Evolutionary conservation across 2,113 vertebrate species (phyloP).

Genomic region (Glaucomys volans): DNA sequence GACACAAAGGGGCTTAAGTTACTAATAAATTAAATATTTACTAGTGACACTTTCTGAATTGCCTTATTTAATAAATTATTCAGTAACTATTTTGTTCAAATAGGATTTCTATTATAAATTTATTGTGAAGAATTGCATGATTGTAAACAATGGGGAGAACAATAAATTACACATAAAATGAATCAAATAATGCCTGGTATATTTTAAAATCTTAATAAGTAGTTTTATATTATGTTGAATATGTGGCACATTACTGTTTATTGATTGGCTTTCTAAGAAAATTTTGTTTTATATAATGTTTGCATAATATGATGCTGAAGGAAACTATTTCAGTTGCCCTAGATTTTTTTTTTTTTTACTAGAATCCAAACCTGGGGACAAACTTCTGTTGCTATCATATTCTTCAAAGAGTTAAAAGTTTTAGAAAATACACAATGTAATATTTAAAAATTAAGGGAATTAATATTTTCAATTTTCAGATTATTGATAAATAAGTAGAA

Average conservation of each 20-base stretch:
- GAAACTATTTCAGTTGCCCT: neutral
- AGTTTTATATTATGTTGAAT: neutral
- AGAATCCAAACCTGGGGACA: conserved; percentile 31
- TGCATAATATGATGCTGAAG: neutral
- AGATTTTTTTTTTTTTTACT: neutral
- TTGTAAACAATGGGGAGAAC: neutral
- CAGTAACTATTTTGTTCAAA: conserved; percentile 5
- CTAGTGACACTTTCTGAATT: neutral
- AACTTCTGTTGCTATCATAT: neutral
- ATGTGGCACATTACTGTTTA: neutral
- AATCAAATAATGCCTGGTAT: neutral
- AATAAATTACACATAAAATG: neutral
- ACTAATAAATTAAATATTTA: conserved; percentile 16
- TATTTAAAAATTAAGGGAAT: neutral
- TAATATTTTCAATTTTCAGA: neutral
- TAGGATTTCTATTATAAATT: neutral
- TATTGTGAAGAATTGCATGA: neutral
- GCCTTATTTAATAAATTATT: neutral
- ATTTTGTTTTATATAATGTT: neutral
- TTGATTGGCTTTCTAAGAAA: conserved; percentile 39
- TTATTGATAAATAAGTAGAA: neutral
- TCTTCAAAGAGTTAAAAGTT: conserved; percentile 10
- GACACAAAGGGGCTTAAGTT: neutral
- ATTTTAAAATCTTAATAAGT: neutral
- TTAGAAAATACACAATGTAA: neutral